phyloP scores from a whole-genome alignment of 2,888 invertebrate genomes.

The Coelogynopora nodosa region DNA sequence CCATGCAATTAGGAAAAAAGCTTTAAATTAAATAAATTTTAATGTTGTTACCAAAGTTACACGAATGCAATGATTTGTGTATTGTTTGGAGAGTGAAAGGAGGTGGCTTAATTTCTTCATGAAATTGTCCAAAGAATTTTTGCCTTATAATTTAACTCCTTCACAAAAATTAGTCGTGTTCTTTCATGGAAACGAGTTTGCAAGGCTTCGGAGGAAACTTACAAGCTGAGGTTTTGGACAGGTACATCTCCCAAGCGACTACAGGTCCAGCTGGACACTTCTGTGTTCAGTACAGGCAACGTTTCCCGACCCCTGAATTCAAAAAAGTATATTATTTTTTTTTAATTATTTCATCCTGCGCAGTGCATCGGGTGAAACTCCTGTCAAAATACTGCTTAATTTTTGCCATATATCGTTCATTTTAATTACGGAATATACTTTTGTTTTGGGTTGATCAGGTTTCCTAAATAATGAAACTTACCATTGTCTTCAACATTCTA shows the following conservation, averaged over 20 bases:
- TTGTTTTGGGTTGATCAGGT: slow-evolving; percentile 30
- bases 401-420: slow-evolving; percentile 8
- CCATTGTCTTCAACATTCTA: slow-evolving; percentile 33
- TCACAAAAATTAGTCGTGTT: slow-evolving; percentile 25
- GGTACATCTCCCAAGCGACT: slow-evolving; percentile 12
- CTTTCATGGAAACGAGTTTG: slow-evolving; percentile 16
- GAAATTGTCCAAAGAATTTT: slow-evolving; percentile 29
- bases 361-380: slow-evolving; percentile 1
- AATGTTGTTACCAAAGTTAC: slow-evolving; percentile 23
- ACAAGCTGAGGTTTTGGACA: slow-evolving; percentile 24
- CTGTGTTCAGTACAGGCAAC: slow-evolving; percentile 5
- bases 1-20: too few species aligned
- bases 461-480: slow-evolving; percentile 28
- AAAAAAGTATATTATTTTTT: slow-evolving; percentile 38
- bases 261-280: slow-evolving; percentile 31
- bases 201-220: slow-evolving; percentile 4
- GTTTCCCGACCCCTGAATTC: slow-evolving; percentile 37
- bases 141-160: slow-evolving; percentile 15
- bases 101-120: background rate
- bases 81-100: slow-evolving; percentile 1
- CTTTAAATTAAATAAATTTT: too few species aligned
- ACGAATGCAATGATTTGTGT: slow-evolving; percentile 34
- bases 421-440: slow-evolving; percentile 18
- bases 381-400: slow-evolving; percentile 3
- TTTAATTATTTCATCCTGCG: slow-evolving; percentile 41